Percentiles rank a stretch among this genome's conserved stretches.
phyloP scores from a whole-genome alignment of 2,888 invertebrate genomes.

The Morpho achilles region DNA sequence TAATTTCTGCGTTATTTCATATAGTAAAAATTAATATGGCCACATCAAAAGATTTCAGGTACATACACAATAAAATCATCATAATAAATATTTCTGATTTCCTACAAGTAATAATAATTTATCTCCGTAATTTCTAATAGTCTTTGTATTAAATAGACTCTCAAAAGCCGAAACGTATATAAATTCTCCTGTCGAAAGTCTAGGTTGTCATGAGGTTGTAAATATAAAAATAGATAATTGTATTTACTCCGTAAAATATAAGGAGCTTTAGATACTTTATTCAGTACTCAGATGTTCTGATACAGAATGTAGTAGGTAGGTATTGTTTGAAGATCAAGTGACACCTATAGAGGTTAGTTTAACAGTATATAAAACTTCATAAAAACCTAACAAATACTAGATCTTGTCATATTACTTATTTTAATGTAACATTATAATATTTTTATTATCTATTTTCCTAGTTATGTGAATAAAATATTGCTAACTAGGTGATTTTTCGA shows the following conservation, averaged over 20 bases:
- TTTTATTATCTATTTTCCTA: constrained; percentile 49
- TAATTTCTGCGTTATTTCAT: constrained; percentile 44
- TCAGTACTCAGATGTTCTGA: not conserved
- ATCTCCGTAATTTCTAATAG: constrained; percentile 66
- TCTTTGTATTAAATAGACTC: constrained; percentile 63
- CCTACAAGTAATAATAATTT: constrained; percentile 66
- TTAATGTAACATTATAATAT: constrained; percentile 41
- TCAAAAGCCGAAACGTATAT: constrained; percentile 51
- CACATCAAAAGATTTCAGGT: constrained; percentile 76
- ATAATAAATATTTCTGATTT: constrained; percentile 61
- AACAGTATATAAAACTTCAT: constrained; percentile 41
- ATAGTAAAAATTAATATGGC: constrained; percentile 69
- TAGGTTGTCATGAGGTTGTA: constrained; percentile 50
- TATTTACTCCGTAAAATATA: constrained; percentile 50
- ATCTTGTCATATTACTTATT: constrained; percentile 35
- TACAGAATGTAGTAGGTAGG: not conserved
- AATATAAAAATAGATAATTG: constrained; percentile 43
- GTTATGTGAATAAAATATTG: constrained; percentile 48
- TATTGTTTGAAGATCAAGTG: constrained; percentile 10
- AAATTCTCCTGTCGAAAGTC: constrained; percentile 16
- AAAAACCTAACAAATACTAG: constrained; percentile 45
- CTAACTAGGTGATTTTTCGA: constrained; percentile 53
- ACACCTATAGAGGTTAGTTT: constrained; percentile 25
- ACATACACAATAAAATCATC: constrained; percentile 61
- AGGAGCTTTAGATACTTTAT: constrained; percentile 26